Evolutionary conservation across 2,888 invertebrate genomes (phyloP).

Genomic region (Cepaea hortensis): DNA sequence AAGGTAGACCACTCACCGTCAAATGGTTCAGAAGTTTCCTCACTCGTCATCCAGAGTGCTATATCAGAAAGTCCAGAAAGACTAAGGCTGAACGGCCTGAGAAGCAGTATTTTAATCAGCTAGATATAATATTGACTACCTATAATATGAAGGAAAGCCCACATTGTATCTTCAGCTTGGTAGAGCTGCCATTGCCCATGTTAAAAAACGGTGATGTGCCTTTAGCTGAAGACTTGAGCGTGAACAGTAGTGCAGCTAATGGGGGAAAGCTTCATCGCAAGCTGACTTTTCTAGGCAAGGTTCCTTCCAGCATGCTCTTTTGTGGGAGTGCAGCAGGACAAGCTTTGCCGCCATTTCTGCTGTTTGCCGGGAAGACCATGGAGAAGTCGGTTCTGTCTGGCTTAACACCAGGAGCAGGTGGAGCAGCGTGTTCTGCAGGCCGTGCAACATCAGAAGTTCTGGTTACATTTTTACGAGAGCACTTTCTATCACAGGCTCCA

Average conservation of each 20-base stretch:
- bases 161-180: conserved; percentile 47
- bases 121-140: conserved; percentile 38
- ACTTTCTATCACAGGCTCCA: conserved; percentile 47
- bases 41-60: conserved; percentile 48
- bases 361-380: conserved; percentile 46
- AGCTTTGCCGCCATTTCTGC: conserved; percentile 47
- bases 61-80: conserved; percentile 48
- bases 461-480: conserved; percentile 41
- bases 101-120: conserved; percentile 47
- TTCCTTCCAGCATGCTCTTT: conserved; percentile 43
- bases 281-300: conserved; percentile 34
- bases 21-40: conserved; percentile 49
- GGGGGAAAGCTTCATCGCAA: conserved; percentile 34
- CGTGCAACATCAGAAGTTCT: conserved; percentile 44
- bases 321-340: conserved; percentile 51
- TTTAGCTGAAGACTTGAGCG: conserved; percentile 31
- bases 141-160: conserved; percentile 48
- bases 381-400: conserved; percentile 37
- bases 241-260: conserved; percentile 38
- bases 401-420: conserved; percentile 46
- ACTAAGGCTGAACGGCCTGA: conserved; percentile 42
- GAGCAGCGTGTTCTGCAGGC: conserved; percentile 34
- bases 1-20: conserved; percentile 45
- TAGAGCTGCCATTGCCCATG: conserved; percentile 44
- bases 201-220: conserved; percentile 37